Evolutionary conservation across 2,888 invertebrate species (phyloP).

Genomic region (Ochropacha duplaris): DNA sequence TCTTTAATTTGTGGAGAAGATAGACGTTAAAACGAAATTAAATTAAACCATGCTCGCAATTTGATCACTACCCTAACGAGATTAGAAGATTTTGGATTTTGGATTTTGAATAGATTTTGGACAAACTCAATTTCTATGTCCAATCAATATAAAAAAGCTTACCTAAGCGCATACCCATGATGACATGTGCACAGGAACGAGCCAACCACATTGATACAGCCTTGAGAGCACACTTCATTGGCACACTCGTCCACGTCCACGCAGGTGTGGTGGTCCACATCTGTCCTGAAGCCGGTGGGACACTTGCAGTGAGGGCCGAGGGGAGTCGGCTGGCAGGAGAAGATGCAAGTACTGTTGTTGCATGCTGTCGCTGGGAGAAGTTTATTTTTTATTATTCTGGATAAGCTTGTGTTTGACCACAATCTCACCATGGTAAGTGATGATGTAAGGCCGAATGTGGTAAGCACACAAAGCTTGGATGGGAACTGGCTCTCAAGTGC

Average conservation of each 20-base stretch:
- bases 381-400: neutral
- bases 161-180: constrained; percentile 83
- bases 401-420: no score
- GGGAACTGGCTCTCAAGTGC: no score
- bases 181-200: constrained; percentile 84
- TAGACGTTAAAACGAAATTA: no score
- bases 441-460: no score
- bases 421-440: no score
- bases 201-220: constrained; percentile 82
- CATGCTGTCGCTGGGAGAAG: constrained; percentile 37
- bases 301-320: constrained; percentile 87
- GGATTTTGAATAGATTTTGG: no score
- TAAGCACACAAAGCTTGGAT: no score
- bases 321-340: constrained; percentile 85
- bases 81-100: no score
- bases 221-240: constrained; percentile 84
- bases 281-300: constrained; percentile 80
- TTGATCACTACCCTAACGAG: no score
- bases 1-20: no score
- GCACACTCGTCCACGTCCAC: constrained; percentile 89
- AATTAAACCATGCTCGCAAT: no score
- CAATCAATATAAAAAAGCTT: constrained; percentile 8
- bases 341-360: constrained; percentile 46
- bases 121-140: no score
- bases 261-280: constrained; percentile 77